Conservation (phyloP, 2,888 invertebrate species). For the Teinopalpus imperialis region DNA sequence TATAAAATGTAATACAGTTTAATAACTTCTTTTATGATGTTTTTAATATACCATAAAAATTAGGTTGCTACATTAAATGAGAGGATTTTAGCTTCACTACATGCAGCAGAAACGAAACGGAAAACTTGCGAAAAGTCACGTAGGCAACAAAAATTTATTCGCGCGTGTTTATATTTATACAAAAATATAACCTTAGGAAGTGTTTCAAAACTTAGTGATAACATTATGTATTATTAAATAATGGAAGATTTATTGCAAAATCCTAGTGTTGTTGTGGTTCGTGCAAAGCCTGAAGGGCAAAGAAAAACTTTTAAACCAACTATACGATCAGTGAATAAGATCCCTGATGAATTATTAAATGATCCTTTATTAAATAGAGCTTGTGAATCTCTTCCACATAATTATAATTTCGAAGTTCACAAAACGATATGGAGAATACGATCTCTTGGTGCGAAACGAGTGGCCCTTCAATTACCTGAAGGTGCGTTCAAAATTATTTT, state of each 20-base stretch:
- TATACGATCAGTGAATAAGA: constrained; percentile 87
- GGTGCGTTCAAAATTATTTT: constrained; percentile 60
- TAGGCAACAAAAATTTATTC: constrained; percentile 54
- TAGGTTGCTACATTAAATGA: no score
- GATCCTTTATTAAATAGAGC: constrained; percentile 88
- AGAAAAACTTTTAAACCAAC: constrained; percentile 90
- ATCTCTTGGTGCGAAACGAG: constrained; percentile 90
- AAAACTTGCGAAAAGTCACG: constrained; percentile 65
- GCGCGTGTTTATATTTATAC: constrained; percentile 63
- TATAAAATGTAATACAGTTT: no score
- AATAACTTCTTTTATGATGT: no score
- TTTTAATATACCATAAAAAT: no score
- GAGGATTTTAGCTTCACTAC: no score
- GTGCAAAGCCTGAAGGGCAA: constrained; percentile 87
- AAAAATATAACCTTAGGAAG: constrained; percentile 44
- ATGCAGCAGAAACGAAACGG: constrained; percentile 28
- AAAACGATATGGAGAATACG: constrained; percentile 98
- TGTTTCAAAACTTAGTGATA: not conserved
- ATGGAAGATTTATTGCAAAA: constrained; percentile 63
- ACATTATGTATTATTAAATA: constrained; percentile 24
- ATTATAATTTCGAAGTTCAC: constrained; percentile 99
- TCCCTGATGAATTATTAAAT: constrained; percentile 90
- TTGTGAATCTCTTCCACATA: constrained; percentile 89
- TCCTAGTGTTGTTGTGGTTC: constrained; percentile 84
- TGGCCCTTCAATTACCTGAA: constrained; percentile 98